Percentiles rank a stretch among this genome's conserved stretches.
phyloP scores from a whole-genome alignment of 2,797 vertebrate genomes.

The Steatocranus sp. region DNA sequence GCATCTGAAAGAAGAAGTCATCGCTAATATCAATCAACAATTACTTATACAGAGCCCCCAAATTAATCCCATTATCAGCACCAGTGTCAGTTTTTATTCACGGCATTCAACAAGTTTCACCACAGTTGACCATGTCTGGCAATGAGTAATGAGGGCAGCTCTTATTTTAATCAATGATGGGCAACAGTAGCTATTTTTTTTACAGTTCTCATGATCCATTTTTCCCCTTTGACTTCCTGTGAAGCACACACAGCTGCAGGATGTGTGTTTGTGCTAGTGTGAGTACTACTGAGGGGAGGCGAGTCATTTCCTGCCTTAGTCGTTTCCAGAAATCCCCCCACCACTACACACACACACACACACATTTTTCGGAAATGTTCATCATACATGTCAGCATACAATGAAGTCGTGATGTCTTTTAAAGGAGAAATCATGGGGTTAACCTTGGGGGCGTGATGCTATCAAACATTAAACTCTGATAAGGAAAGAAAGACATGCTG shows the following conservation, averaged over 20 bases:
- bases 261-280: constrained; percentile 7
- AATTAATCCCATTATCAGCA: background rate
- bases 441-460: background rate
- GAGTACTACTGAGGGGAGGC: background rate
- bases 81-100: background rate
- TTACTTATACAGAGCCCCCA: background rate
- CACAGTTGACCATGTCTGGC: background rate
- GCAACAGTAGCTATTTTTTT: background rate
- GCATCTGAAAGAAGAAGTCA: background rate
- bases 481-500: background rate
- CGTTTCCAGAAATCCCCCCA: background rate
- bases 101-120: background rate
- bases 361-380: background rate
- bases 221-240: background rate
- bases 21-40: background rate
- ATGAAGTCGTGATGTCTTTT: background rate
- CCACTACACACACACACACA: background rate
- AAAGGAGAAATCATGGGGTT: background rate
- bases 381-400: background rate
- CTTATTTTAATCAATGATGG: background rate
- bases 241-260: constrained; percentile 42
- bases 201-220: background rate
- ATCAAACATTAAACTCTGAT: background rate
- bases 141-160: background rate
- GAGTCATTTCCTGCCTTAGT: constrained; percentile 53